These are phyloP conservation scores for Microcebus griseorufus DNA, from an alignment of 2,113 vertebrate species.

Conservation along the genomic window DNA sequence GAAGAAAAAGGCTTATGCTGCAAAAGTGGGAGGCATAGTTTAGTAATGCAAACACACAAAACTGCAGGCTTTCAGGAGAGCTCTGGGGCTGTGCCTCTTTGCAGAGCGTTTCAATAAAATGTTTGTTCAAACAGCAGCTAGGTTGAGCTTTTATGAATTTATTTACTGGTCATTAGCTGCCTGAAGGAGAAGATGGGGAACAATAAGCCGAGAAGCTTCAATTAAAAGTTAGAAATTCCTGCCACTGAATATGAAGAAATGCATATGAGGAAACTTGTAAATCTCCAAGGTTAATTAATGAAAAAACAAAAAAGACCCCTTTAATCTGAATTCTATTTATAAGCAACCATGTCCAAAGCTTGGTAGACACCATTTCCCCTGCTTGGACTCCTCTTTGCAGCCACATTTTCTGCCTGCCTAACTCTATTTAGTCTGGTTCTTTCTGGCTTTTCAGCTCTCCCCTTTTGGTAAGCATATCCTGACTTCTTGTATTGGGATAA, in stretches of 20 bases:
- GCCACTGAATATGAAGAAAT: slow-evolving; percentile 24
- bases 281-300: slow-evolving; percentile 22
- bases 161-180: slow-evolving; percentile 41
- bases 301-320: background rate
- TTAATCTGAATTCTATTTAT: background rate
- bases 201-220: slow-evolving; percentile 42
- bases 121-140: slow-evolving; percentile 52
- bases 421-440: background rate
- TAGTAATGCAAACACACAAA: background rate
- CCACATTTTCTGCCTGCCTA: background rate
- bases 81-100: background rate
- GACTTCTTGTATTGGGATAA: background rate
- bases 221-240: slow-evolving; percentile 60
- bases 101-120: slow-evolving; percentile 22
- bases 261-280: background rate
- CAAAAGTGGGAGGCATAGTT: background rate
- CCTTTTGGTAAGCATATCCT: background rate
- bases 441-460: background rate
- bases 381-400: background rate
- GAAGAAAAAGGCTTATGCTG: slow-evolving; percentile 44
- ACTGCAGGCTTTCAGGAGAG: background rate
- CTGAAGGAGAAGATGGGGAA: slow-evolving; percentile 47
- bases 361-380: background rate
- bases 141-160: background rate
- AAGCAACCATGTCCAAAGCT: background rate